Percentiles rank a stretch among this genome's conserved stretches.
Evolutionary conservation across 2,888 invertebrate genomes (phyloP).

Genomic region (Ypsolopha sequella): DNA sequence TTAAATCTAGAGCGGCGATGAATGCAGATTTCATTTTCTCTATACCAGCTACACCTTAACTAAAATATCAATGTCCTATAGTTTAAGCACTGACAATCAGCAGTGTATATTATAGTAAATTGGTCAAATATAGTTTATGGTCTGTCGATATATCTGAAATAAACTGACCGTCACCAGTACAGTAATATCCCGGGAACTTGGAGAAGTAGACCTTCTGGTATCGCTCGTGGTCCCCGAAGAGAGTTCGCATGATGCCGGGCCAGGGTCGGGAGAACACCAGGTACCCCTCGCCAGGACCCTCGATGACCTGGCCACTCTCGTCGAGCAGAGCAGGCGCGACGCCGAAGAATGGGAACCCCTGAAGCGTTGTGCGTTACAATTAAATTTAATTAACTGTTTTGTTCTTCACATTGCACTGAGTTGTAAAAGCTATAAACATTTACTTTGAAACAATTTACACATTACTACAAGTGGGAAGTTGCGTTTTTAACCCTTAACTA

Average conservation of each 20-base stretch:
- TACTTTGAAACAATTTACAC: neutral
- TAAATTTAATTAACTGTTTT: too few relatives aligned
- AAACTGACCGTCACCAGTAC: slow-evolving; percentile 93
- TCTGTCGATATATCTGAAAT: neutral
- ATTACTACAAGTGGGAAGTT: neutral
- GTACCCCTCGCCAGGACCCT: slow-evolving; percentile 94
- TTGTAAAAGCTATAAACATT: neutral
- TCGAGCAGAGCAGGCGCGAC: slow-evolving; percentile 90
- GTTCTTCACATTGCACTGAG: too few relatives aligned
- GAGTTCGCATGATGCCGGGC: slow-evolving; percentile 98
- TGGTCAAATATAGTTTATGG: too few relatives aligned
- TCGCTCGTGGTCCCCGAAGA: slow-evolving; percentile 91
- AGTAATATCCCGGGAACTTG: slow-evolving; percentile 96
- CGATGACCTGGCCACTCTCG: slow-evolving; percentile 87
- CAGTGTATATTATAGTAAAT: too few relatives aligned
- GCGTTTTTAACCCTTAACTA: too few relatives aligned
- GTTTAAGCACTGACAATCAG: too few relatives aligned
- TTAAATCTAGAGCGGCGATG: too few relatives aligned
- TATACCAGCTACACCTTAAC: too few relatives aligned
- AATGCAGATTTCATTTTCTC: too few relatives aligned
- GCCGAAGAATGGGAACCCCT: slow-evolving; percentile 98
- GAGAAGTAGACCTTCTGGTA: slow-evolving; percentile 95
- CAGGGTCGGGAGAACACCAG: slow-evolving; percentile 95
- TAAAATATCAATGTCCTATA: too few relatives aligned
- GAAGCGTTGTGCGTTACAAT: slow-evolving; percentile 7